A percentile compares a stretch with the other conserved stretches of the same genome.
Evolutionary conservation across 2,888 invertebrate species (phyloP).

Genomic region (Parnassius orleans): DNA sequence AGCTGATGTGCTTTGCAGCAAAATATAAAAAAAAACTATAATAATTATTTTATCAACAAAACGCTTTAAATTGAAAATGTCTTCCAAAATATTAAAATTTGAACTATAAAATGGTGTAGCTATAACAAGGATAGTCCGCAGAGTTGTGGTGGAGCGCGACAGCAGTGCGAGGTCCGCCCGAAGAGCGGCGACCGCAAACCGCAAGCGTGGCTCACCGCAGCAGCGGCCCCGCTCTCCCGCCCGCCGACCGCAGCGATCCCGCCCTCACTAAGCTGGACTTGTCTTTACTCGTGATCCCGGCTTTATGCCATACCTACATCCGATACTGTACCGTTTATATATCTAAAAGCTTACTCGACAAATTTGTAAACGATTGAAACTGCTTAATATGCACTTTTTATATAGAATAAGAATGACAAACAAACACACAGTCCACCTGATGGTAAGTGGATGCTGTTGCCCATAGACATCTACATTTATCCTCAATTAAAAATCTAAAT

Average conservation of each 20-base stretch:
- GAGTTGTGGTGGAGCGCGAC: conserved; percentile 20
- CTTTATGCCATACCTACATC: conserved; percentile 10
- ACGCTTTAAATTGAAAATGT: too few species aligned
- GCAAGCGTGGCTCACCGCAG: conserved; percentile 37
- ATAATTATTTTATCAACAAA: too few species aligned
- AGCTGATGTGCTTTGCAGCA: too few species aligned
- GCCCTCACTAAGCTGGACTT: conserved; percentile 46
- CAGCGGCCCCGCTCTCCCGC: conserved; percentile 28
- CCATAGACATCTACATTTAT: too few species aligned
- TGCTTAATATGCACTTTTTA: too few species aligned
- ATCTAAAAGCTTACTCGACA: not conserved
- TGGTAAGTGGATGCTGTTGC: too few species aligned
- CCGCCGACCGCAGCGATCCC: conserved; percentile 34
- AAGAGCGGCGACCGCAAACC: conserved; percentile 44
- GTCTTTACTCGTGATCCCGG: conserved; percentile 38
- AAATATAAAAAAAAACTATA: too few species aligned
- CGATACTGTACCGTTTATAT: not conserved
- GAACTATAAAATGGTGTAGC: conserved; percentile 19
- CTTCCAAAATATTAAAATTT: not conserved
- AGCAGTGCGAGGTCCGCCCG: conserved; percentile 37
- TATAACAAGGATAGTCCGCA: conserved; percentile 39
- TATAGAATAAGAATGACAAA: too few species aligned
- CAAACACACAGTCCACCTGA: too few species aligned
- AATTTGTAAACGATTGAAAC: not conserved
- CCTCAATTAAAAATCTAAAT: too few species aligned